A percentile compares a stretch with the other conserved stretches of the same genome.
Evolutionary conservation across 2,888 invertebrate genomes (phyloP).

Genomic region (Marronus borbonicus): DNA sequence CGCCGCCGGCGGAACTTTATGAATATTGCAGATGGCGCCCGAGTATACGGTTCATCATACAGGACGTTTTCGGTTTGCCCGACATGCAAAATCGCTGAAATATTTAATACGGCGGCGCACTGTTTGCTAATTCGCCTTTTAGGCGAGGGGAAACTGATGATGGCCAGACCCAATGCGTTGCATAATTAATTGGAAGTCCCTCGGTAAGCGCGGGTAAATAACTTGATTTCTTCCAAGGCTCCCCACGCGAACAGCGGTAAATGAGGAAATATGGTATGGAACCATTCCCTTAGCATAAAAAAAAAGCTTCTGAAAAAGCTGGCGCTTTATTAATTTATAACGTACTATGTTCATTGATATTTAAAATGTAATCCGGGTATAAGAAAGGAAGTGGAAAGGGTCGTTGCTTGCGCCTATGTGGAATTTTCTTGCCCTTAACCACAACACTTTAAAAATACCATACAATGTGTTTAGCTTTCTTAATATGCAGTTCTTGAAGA

Average conservation of each 20-base stretch:
- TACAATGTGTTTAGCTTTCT: too few relatives aligned
- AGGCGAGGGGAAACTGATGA: conserved; percentile 24
- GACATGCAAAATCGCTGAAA: conserved; percentile 19
- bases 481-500: too few relatives aligned
- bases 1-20: conserved; percentile 21
- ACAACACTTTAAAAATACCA: too few relatives aligned
- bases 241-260: background rate
- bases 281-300: background rate
- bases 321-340: conserved; percentile 4
- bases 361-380: background rate
- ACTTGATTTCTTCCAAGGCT: background rate
- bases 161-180: background rate
- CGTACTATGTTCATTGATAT: background rate
- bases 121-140: conserved; percentile 35
- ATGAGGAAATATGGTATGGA: background rate
- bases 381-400: too few relatives aligned
- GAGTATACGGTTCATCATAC: conserved; percentile 15
- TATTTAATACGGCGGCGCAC: conserved; percentile 20
- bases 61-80: conserved; percentile 21
- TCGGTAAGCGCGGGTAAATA: background rate
- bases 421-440: too few relatives aligned
- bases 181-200: conserved; percentile 27
- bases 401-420: too few relatives aligned
- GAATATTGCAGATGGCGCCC: conserved; percentile 15
- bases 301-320: background rate